phyloP scores from a whole-genome alignment of 2,888 invertebrate species.

The Catocala sponsa region DNA sequence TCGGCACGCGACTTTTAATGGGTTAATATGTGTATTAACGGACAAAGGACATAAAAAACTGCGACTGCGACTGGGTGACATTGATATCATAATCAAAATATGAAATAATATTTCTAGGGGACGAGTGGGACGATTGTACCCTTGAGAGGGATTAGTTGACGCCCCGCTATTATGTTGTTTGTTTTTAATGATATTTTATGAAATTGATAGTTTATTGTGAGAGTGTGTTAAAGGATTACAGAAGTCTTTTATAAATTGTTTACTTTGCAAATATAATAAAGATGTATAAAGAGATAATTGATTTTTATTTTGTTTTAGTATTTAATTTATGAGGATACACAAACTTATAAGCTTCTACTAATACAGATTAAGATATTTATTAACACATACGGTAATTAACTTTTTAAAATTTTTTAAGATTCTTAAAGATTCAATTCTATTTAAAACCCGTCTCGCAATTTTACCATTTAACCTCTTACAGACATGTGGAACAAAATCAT shows the following conservation, averaged over 20 bases:
- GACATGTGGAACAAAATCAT: conserved; percentile 23
- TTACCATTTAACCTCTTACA: not conserved
- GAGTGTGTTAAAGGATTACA: conserved; percentile 42
- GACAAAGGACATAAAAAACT: conserved; percentile 79
- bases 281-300: too few relatives aligned
- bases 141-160: conserved; percentile 66
- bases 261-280: conserved; percentile 9
- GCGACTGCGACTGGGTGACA: conserved; percentile 70
- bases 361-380: too few relatives aligned
- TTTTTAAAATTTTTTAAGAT: too few relatives aligned
- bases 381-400: too few relatives aligned
- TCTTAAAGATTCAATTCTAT: not conserved
- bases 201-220: conserved; percentile 63
- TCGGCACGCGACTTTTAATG: conserved; percentile 84
- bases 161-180: conserved; percentile 65
- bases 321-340: too few relatives aligned
- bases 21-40: conserved; percentile 86
- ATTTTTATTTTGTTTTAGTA: too few relatives aligned
- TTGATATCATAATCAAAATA: conserved; percentile 88
- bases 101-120: conserved; percentile 81
- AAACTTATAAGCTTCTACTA: too few relatives aligned
- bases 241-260: conserved; percentile 35
- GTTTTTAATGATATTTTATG: conserved; percentile 72
- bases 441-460: not conserved
- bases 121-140: conserved; percentile 54